A percentile compares a stretch with the other conserved stretches of the same genome.
Evolutionary conservation across 2,888 invertebrate genomes (phyloP).

Genomic region (Chymomyza amoena): DNA sequence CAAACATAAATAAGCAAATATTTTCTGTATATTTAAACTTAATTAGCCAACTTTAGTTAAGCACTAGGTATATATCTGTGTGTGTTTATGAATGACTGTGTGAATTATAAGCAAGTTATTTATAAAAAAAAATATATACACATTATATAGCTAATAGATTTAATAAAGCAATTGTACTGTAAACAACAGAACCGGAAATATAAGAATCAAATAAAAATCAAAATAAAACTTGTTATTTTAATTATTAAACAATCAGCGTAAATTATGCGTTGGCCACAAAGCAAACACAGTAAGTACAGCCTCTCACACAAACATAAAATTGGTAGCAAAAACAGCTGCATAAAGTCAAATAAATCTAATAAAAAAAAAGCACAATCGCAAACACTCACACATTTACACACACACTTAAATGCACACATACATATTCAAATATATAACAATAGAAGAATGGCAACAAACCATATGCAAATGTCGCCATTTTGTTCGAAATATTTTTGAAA

Average conservation of each 20-base stretch:
- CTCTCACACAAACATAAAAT: constrained; percentile 20
- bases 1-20: constrained; percentile 1
- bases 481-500: neutral
- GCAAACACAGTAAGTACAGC: constrained; percentile 30
- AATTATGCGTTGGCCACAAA: constrained; percentile 34
- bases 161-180: constrained; percentile 64
- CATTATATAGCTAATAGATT: constrained; percentile 39
- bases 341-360: constrained; percentile 15
- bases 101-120: constrained; percentile 13
- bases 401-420: constrained; percentile 12
- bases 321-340: constrained; percentile 15
- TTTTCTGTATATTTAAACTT: constrained; percentile 63
- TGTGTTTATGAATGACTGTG: constrained; percentile 7
- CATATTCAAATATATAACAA: constrained; percentile 18
- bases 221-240: constrained; percentile 45
- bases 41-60: constrained; percentile 48
- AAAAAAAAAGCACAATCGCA: constrained; percentile 12
- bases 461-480: constrained; percentile 34
- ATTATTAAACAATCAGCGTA: constrained; percentile 41
- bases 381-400: constrained; percentile 30
- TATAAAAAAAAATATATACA: constrained; percentile 15
- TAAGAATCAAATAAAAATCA: neutral
- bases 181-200: constrained; percentile 20
- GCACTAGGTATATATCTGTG: neutral
- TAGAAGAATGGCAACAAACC: constrained; percentile 28